Conservation (phyloP, 2,113 vertebrate species). For the Brachirus orientalis region DNA sequence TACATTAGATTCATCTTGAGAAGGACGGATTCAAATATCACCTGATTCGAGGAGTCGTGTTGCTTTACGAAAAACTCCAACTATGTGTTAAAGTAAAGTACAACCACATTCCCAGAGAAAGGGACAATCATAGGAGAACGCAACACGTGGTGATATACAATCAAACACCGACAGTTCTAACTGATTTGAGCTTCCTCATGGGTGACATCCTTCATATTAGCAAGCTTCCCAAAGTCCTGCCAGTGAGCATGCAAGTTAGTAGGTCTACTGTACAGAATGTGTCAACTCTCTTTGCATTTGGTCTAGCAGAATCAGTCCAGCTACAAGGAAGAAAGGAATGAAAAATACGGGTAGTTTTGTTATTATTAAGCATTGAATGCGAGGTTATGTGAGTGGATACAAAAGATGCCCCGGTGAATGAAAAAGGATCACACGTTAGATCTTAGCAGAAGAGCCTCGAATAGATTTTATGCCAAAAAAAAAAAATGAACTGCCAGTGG, state of each 20-base stretch:
- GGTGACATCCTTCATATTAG: conserved; percentile 27
- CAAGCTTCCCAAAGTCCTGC: conserved; percentile 48
- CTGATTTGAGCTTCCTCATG: conserved; percentile 27
- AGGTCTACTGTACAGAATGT: conserved; percentile 20
- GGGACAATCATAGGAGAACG: conserved; percentile 1
- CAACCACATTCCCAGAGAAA: conserved; percentile 14
- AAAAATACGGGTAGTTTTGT: conserved; percentile 48
- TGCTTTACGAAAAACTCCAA: neutral
- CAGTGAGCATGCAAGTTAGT: conserved; percentile 72
- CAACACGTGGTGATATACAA: neutral
- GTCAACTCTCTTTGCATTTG: conserved; percentile 29
- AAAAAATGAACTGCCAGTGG: conserved; percentile 21
- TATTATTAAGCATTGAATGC: conserved; percentile 33
- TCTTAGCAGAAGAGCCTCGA: conserved; percentile 45
- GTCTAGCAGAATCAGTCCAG: conserved; percentile 49
- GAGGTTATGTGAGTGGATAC: conserved; percentile 49
- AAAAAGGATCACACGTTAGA: conserved; percentile 40
- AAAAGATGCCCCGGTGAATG: conserved; percentile 35
- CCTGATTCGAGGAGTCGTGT: neutral
- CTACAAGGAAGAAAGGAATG: conserved; percentile 43
- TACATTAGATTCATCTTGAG: neutral
- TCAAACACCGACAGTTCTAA: neutral
- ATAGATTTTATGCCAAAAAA: conserved; percentile 33
- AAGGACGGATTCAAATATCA: neutral
- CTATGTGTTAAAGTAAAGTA: neutral